These are phyloP conservation scores for Dasypolia templi DNA, from an alignment of 2,888 invertebrate species.

Conservation along the genomic window DNA sequence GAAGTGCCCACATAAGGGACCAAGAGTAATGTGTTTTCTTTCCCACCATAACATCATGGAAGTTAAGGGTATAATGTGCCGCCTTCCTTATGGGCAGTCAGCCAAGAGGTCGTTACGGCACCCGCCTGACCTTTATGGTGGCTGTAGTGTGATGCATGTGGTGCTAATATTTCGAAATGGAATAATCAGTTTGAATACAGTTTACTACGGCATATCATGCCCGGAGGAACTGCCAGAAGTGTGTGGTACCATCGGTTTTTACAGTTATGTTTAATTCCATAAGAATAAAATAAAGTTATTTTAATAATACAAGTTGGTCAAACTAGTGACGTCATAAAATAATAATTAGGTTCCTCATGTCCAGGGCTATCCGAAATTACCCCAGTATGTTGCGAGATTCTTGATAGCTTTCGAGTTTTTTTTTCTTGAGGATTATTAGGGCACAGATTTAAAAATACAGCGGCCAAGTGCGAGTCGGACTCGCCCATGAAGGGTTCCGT, in stretches of 20 bases:
- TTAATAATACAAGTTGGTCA: no score
- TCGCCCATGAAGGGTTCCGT: no score
- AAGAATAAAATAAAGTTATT: background rate
- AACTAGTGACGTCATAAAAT: no score
- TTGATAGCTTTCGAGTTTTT: no score
- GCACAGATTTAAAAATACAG: no score
- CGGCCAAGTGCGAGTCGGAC: no score
- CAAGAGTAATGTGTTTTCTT: slow-evolving; percentile 40
- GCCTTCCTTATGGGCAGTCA: slow-evolving; percentile 28
- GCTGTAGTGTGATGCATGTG: slow-evolving; percentile 5
- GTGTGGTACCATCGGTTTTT: background rate
- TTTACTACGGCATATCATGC: background rate
- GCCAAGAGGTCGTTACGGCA: slow-evolving; percentile 45
- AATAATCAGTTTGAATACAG: background rate
- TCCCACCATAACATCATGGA: slow-evolving; percentile 23
- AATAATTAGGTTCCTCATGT: no score
- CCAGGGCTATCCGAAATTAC: no score
- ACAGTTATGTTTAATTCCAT: background rate
- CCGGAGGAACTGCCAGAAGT: background rate
- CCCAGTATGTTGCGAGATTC: no score
- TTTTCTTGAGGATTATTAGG: no score
- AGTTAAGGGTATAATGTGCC: slow-evolving; percentile 32
- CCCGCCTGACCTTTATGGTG: slow-evolving; percentile 37
- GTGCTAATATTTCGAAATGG: slow-evolving; percentile 31
- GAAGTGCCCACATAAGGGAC: background rate